Percentiles rank a stretch among this genome's conserved stretches.
Conservation (phyloP, 2,113 vertebrate species). For the Corythoichthys intestinalis region DNA sequence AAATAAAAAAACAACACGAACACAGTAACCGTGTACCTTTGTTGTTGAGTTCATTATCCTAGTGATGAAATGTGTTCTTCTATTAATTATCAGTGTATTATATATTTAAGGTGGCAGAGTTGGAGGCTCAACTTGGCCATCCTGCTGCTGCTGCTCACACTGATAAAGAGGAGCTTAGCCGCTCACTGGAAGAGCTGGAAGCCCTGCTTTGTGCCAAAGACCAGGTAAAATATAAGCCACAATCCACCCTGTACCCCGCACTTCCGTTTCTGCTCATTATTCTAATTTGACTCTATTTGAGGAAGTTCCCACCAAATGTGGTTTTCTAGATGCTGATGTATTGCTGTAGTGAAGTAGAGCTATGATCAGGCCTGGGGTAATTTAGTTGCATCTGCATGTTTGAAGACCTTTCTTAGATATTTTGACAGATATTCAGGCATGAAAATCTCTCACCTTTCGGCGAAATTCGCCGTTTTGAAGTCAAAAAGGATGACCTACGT, state of each 20-base stretch:
- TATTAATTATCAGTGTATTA: neutral
- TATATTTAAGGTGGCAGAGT: constrained; percentile 80
- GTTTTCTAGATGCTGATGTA: constrained; percentile 7
- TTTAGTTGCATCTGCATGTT: neutral
- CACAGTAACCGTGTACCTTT: neutral
- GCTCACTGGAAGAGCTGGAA: constrained; percentile 82
- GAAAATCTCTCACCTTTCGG: too few species aligned
- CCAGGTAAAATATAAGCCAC: constrained; percentile 70
- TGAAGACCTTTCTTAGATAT: neutral
- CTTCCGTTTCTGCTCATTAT: constrained; percentile 7
- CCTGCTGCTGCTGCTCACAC: constrained; percentile 63
- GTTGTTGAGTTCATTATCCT: neutral
- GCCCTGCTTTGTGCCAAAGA: constrained; percentile 83
- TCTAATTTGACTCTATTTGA: neutral
- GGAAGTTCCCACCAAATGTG: neutral
- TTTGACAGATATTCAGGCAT: neutral
- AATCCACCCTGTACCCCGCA: neutral
- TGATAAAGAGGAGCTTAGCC: constrained; percentile 74
- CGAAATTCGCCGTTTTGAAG: too few species aligned
- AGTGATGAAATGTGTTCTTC: neutral
- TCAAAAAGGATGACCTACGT: too few species aligned
- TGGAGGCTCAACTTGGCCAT: constrained; percentile 77
- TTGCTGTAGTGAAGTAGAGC: constrained; percentile 3
- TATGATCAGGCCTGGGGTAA: constrained; percentile 10
- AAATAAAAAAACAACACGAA: neutral